Percentiles rank a stretch among this genome's conserved stretches.
phyloP scores from a whole-genome alignment of 2,797 vertebrate species.

The Poecile montanus region DNA sequence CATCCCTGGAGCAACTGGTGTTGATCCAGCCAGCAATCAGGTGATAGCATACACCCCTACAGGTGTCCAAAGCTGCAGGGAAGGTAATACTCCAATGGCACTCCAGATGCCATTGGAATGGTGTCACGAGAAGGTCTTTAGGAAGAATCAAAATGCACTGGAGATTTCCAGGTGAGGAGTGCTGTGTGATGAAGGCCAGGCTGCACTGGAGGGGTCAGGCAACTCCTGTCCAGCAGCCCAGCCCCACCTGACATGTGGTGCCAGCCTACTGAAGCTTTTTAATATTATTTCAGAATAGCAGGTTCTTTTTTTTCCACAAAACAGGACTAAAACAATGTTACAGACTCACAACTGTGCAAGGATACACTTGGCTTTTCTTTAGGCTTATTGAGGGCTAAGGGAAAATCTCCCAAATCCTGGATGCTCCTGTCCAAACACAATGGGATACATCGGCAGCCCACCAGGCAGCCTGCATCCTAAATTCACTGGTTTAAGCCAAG shows the following conservation, averaged over 20 bases:
- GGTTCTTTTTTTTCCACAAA: neutral
- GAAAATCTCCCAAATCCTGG: neutral
- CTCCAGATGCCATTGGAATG: neutral
- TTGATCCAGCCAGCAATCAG: neutral
- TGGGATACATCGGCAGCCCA: fast-evolving
- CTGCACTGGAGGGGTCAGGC: neutral
- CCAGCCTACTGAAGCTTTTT: neutral
- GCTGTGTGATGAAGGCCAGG: neutral
- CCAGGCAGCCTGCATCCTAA: neutral
- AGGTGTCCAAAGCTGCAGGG: neutral
- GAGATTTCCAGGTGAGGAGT: neutral
- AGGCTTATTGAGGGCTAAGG: neutral
- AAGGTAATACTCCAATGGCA: neutral
- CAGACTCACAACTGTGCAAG: neutral
- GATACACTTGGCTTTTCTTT: neutral
- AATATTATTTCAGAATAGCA: neutral
- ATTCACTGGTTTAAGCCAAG: neutral
- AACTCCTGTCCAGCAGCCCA: neutral
- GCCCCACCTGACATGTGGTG: neutral
- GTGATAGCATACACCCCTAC: neutral
- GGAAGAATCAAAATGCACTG: neutral
- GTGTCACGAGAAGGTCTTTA: neutral
- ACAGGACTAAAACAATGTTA: neutral
- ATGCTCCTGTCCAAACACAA: neutral
- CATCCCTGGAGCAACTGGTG: neutral